phyloP scores from a whole-genome alignment of 2,113 vertebrate genomes.

The Lophochroa leadbeateri region DNA sequence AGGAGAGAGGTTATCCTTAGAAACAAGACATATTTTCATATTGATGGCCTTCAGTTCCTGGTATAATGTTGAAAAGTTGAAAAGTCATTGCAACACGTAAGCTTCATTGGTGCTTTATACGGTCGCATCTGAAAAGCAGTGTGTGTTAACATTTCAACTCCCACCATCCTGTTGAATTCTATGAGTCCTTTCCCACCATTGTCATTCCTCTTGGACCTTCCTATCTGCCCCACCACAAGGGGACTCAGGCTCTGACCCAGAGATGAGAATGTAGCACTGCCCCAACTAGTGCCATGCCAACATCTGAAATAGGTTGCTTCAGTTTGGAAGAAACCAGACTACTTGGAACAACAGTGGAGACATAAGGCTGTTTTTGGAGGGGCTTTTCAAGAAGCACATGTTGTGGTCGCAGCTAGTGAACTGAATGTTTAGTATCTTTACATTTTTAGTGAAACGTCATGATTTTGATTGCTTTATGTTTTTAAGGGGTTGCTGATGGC shows the following conservation, averaged over 20 bases:
- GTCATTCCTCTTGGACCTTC: neutral
- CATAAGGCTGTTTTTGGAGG: neutral
- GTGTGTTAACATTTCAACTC: neutral
- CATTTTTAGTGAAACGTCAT: neutral
- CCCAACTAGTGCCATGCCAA: accelerated
- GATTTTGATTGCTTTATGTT: neutral
- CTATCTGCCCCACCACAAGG: neutral
- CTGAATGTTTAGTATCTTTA: neutral
- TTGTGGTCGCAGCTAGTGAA: neutral
- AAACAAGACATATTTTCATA: neutral
- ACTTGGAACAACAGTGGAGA: neutral
- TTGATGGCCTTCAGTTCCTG: accelerated
- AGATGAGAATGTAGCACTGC: accelerated
- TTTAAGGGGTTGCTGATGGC: neutral
- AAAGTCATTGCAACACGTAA: neutral
- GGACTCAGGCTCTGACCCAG: neutral
- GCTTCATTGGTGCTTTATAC: neutral
- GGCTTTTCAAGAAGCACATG: neutral
- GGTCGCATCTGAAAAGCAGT: neutral
- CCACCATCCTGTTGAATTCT: neutral
- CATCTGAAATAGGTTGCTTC: neutral
- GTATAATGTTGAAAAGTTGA: neutral
- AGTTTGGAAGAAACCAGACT: neutral
- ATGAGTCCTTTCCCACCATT: neutral
- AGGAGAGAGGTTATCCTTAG: neutral